phyloP scores from a whole-genome alignment of 1,140 invertebrate species.

The Andricus grossulariae region DNA sequence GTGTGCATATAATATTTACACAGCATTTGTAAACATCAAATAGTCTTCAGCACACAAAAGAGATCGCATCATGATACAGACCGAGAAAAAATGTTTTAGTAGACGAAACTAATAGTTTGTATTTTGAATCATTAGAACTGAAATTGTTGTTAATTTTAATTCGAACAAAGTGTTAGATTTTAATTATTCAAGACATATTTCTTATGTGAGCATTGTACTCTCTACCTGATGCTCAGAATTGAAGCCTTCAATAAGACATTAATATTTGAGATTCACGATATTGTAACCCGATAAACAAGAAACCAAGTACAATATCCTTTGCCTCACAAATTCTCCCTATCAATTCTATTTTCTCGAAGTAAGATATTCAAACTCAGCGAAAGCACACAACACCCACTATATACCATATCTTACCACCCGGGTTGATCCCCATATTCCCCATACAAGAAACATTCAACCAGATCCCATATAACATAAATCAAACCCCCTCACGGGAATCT shows the following conservation, averaged over 20 bases:
- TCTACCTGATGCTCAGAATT: neutral
- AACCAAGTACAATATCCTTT: neutral
- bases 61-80: too few relatives aligned
- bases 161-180: too few relatives aligned
- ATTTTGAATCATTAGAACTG: too few relatives aligned
- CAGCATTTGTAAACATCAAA: neutral
- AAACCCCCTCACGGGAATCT: constrained; percentile 16
- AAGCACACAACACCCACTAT: constrained; percentile 29
- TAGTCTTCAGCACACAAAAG: too few relatives aligned
- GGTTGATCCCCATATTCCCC: constrained; percentile 14
- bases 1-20: constrained; percentile 7
- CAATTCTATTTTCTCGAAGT: constrained; percentile 2
- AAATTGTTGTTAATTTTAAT: too few relatives aligned
- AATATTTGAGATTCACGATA: neutral
- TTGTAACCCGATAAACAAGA: neutral
- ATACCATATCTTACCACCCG: constrained; percentile 23
- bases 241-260: neutral
- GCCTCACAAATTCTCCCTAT: neutral
- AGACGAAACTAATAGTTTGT: too few relatives aligned
- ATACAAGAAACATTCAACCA: constrained; percentile 26
- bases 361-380: constrained; percentile 21
- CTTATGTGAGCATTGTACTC: neutral
- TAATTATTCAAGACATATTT: too few relatives aligned
- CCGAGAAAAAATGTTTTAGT: too few relatives aligned
- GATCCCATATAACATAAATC: constrained; percentile 20